A percentile compares a stretch with the other conserved stretches of the same genome.
These are phyloP conservation scores for Hormaphis cornu DNA, from an alignment of 1,140 invertebrate species.

Conservation along the genomic window DNA sequence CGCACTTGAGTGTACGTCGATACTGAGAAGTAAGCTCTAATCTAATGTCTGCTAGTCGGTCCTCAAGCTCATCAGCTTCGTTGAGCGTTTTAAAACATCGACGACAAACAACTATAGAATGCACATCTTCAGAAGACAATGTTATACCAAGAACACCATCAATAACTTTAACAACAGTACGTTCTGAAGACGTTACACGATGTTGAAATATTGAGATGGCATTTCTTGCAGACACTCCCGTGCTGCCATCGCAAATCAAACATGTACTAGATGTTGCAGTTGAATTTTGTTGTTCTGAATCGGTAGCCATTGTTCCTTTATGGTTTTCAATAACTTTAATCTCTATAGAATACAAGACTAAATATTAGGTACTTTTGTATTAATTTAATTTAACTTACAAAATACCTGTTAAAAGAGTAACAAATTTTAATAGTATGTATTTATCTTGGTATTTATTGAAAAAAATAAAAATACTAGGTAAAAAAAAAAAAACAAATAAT, in stretches of 20 bases:
- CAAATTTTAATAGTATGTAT: too few species aligned
- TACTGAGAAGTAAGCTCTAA: slow-evolving; percentile 44
- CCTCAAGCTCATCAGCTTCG: slow-evolving; percentile 53
- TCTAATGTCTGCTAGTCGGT: slow-evolving; percentile 45
- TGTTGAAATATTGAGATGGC: slow-evolving; percentile 47
- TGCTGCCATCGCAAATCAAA: slow-evolving; percentile 49
- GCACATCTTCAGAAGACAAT: slow-evolving; percentile 45
- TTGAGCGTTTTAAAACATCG: slow-evolving; percentile 54
- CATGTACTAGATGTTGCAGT: slow-evolving; percentile 40
- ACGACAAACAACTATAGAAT: slow-evolving; percentile 52
- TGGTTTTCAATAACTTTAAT: neutral
- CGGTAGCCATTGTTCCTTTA: slow-evolving; percentile 35
- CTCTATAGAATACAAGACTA: neutral
- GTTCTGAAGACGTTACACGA: slow-evolving; percentile 42
- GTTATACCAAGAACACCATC: slow-evolving; percentile 46
- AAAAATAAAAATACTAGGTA: too few species aligned
- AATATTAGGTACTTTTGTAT: too few species aligned
- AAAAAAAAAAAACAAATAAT: too few species aligned
- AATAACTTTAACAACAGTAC: slow-evolving; percentile 45
- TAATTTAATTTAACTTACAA: too few species aligned
- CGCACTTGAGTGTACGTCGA: slow-evolving; percentile 43
- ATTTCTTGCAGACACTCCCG: slow-evolving; percentile 47
- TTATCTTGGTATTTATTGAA: too few species aligned
- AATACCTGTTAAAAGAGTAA: too few species aligned
- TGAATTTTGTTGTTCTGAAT: slow-evolving; percentile 31